Evolutionary conservation across 2,888 invertebrate genomes (phyloP).

Genomic region (Spilarctia lutea): DNA sequence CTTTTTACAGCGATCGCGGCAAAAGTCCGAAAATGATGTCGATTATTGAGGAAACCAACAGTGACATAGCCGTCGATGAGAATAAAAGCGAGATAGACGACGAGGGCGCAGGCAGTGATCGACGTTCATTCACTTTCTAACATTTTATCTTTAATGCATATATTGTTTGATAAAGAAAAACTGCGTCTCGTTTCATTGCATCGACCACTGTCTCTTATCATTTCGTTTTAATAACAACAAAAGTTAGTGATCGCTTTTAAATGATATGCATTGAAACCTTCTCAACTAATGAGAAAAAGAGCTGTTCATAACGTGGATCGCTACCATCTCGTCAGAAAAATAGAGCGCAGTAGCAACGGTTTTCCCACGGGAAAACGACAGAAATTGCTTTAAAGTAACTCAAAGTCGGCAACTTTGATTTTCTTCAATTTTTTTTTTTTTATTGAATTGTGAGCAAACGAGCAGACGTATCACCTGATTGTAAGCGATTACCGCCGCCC

Average conservation of each 20-base stretch:
- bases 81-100: conserved; percentile 55
- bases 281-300: background rate
- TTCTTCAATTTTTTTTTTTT: too few species aligned
- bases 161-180: background rate
- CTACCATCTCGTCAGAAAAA: background rate
- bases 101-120: conserved; percentile 54
- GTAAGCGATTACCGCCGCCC: too few species aligned
- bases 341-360: background rate
- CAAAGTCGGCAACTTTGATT: background rate
- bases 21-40: conserved; percentile 54
- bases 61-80: conserved; percentile 73
- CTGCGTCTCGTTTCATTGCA: background rate
- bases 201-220: background rate
- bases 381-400: background rate
- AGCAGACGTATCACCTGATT: too few species aligned
- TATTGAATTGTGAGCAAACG: too few species aligned
- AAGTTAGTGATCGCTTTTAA: background rate
- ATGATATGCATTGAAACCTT: background rate
- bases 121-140: conserved; percentile 46
- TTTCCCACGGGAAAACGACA: background rate
- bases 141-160: conserved; percentile 12
- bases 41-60: conserved; percentile 74
- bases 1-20: conserved; percentile 41
- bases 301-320: background rate
- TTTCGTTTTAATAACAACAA: background rate